phyloP scores from a whole-genome alignment of 2,888 invertebrate species.

The Lasius fuliginosus region DNA sequence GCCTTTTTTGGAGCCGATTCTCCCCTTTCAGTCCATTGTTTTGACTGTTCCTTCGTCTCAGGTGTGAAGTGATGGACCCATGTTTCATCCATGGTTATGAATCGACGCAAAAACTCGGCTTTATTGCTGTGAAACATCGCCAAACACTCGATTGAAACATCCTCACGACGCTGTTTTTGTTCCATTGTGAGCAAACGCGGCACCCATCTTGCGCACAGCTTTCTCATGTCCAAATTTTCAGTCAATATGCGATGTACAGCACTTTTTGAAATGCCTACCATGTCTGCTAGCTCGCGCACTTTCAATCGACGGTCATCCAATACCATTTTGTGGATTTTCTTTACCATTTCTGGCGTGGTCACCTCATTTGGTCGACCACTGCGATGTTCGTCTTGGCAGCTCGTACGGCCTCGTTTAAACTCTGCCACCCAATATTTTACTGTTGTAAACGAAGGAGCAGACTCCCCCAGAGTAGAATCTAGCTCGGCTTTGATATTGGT shows the following conservation, averaged over 20 bases:
- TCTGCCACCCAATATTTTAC: no score
- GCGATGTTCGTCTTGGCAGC: no score
- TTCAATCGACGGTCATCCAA: not conserved
- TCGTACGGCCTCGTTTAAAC: no score
- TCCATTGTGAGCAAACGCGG: slow-evolving; percentile 76
- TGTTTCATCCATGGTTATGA: no score
- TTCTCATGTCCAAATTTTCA: slow-evolving; percentile 72
- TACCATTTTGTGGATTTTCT: no score
- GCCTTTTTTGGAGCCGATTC: no score
- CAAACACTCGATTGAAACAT: slow-evolving; percentile 60
- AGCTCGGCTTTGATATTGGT: no score
- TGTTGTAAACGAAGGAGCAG: no score
- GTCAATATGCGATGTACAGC: slow-evolving; percentile 62
- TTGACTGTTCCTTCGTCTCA: slow-evolving; percentile 68
- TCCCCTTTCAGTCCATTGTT: no score
- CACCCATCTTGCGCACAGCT: slow-evolving; percentile 75
- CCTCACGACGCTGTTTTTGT: slow-evolving; percentile 65
- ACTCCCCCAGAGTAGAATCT: no score
- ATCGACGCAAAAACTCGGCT: slow-evolving; percentile 25
- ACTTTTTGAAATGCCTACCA: slow-evolving; percentile 23
- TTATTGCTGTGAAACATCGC: slow-evolving; percentile 49
- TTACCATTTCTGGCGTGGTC: no score
- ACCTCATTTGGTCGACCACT: no score
- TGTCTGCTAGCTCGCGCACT: slow-evolving; percentile 20
- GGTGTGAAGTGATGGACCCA: slow-evolving; percentile 79